Conservation (phyloP, 2,888 invertebrate species). For the Sesamia inferens region DNA sequence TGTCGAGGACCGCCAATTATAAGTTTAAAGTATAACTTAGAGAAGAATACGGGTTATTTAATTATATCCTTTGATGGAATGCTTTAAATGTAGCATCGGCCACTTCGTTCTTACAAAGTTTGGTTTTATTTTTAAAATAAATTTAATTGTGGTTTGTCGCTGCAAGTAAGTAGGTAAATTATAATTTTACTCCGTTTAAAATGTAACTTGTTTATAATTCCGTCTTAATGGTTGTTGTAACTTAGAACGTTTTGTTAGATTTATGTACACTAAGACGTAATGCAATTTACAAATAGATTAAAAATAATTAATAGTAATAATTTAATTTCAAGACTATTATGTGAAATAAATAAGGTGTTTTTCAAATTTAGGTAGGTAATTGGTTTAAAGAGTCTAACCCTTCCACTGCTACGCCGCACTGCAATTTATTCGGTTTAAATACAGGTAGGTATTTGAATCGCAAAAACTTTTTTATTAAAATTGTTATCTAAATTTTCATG, state of each 20-base stretch:
- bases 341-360: not conserved
- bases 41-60: constrained; percentile 71
- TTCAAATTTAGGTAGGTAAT: not conserved
- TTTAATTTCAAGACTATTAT: not conserved
- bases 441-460: not conserved
- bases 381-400: constrained; percentile 7
- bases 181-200: constrained; percentile 35
- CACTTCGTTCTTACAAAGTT: constrained; percentile 64
- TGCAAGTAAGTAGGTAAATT: constrained; percentile 39
- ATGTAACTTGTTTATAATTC: constrained; percentile 27
- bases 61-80: constrained; percentile 77
- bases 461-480: too few relatives aligned
- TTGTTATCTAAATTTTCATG: too few relatives aligned
- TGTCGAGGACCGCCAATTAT: constrained; percentile 78
- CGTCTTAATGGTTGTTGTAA: not conserved
- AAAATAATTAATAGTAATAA: not conserved
- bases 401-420: not conserved
- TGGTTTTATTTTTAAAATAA: constrained; percentile 67
- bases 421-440: not conserved
- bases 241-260: not conserved
- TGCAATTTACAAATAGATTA: not conserved
- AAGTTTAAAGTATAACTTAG: constrained; percentile 77
- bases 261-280: constrained; percentile 15
- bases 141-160: constrained; percentile 63
- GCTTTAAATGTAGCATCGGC: constrained; percentile 73